These are phyloP conservation scores for Lophotriccus pileatus DNA, from an alignment of 2,797 vertebrate genomes.

Conservation along the genomic window DNA sequence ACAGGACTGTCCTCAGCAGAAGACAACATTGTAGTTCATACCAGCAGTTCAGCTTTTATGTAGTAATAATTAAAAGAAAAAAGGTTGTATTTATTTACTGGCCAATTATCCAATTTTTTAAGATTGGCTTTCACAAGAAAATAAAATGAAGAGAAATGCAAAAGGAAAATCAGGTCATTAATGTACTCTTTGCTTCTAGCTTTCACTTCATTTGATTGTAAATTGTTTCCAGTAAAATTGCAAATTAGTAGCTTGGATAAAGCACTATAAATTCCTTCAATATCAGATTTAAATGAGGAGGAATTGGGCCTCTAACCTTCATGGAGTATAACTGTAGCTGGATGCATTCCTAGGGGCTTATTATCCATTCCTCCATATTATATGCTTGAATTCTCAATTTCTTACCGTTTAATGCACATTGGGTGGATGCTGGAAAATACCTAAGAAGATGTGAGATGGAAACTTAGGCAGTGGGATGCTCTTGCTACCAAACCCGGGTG, in stretches of 20 bases:
- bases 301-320: slow-evolving; percentile 55
- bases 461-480: neutral
- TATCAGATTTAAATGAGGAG: slow-evolving; percentile 45
- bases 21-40: neutral
- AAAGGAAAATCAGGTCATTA: slow-evolving; percentile 62
- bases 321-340: neutral
- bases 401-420: slow-evolving; percentile 57
- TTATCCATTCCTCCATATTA: slow-evolving; percentile 60
- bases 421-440: slow-evolving; percentile 16
- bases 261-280: slow-evolving; percentile 42
- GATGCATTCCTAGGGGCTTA: slow-evolving; percentile 36
- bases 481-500: neutral
- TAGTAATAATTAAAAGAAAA: slow-evolving; percentile 18
- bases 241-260: slow-evolving; percentile 5
- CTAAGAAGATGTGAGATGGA: slow-evolving; percentile 30
- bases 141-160: slow-evolving; percentile 58
- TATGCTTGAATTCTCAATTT: slow-evolving; percentile 69
- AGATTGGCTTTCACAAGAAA: slow-evolving; percentile 29
- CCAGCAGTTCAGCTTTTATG: neutral
- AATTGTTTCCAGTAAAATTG: slow-evolving; percentile 62
- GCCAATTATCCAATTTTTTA: slow-evolving; percentile 46
- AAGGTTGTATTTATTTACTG: slow-evolving; percentile 41
- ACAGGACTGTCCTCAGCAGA: neutral
- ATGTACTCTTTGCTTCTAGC: slow-evolving; percentile 49
- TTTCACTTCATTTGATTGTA: slow-evolving; percentile 70